phyloP scores from a whole-genome alignment of 2,888 invertebrate species.

The Acleris holmiana region DNA sequence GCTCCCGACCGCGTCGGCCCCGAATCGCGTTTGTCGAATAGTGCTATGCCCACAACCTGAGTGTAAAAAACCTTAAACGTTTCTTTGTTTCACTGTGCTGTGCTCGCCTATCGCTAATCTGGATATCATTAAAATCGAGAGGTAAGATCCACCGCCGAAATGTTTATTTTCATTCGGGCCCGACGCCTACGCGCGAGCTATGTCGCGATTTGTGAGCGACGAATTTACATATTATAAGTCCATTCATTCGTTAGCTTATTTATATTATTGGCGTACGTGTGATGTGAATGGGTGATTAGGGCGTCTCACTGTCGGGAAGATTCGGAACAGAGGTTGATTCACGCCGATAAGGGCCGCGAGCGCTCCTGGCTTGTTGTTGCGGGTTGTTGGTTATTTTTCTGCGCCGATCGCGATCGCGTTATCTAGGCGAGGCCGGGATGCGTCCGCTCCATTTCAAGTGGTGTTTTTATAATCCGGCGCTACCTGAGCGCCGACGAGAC shows the following conservation, averaged over 20 bases:
- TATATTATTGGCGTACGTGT: conserved; percentile 75
- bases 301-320: conserved; percentile 55
- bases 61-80: conserved; percentile 60
- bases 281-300: conserved; percentile 76
- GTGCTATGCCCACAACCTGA: conserved; percentile 71
- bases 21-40: conserved; percentile 51
- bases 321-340: conserved; percentile 58
- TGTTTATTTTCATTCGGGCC: conserved; percentile 81
- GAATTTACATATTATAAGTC: conserved; percentile 82
- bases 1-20: conserved; percentile 54
- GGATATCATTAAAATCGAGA: conserved; percentile 80
- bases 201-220: conserved; percentile 82
- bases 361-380: conserved; percentile 18
- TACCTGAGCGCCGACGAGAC: conserved; percentile 66
- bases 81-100: conserved; percentile 63
- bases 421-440: conserved; percentile 75
- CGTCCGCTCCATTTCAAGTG: conserved; percentile 78
- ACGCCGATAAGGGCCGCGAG: conserved; percentile 48
- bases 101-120: conserved; percentile 71
- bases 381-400: conserved; percentile 51
- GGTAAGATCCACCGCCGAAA: conserved; percentile 62
- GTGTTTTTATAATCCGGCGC: conserved; percentile 77
- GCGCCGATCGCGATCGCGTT: conserved; percentile 55
- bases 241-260: conserved; percentile 79
- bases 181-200: conserved; percentile 77